phyloP scores from a whole-genome alignment of 2,888 invertebrate genomes.

The Gasteruption jaculator region DNA sequence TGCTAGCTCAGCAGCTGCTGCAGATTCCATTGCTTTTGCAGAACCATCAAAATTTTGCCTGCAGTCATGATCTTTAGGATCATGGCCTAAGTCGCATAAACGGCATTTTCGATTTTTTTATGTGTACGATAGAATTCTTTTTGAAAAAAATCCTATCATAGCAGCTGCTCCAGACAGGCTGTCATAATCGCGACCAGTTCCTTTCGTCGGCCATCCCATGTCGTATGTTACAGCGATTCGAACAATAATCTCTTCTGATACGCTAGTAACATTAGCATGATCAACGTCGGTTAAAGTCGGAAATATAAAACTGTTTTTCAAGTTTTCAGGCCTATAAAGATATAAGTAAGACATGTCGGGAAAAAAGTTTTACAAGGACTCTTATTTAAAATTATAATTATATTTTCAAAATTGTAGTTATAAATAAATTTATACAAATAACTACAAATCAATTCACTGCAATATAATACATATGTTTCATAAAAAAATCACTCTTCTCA shows the following conservation, averaged over 20 bases:
- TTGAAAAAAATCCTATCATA: slow-evolving; percentile 3
- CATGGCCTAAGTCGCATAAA: background rate
- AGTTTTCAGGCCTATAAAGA: slow-evolving; percentile 1
- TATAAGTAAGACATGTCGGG: slow-evolving; percentile 1
- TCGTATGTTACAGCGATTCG: background rate
- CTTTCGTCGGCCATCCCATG: slow-evolving; percentile 8
- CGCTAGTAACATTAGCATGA: background rate
- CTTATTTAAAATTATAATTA: too few species aligned
- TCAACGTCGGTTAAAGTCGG: background rate
- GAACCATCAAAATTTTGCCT: slow-evolving; percentile 20
- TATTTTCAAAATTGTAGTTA: too few species aligned
- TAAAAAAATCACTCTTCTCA: too few species aligned
- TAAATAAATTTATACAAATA: too few species aligned
- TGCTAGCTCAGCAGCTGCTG: slow-evolving; percentile 19
- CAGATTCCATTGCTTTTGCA: slow-evolving; percentile 24
- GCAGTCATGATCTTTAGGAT: slow-evolving; percentile 24
- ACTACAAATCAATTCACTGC: too few species aligned
- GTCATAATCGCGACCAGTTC: slow-evolving; percentile 10
- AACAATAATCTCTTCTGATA: background rate
- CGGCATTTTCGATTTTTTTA: background rate
- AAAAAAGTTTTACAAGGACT: too few species aligned
- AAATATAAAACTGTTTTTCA: slow-evolving; percentile 1
- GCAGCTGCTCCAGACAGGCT: slow-evolving; percentile 4
- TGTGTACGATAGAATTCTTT: slow-evolving; percentile 1
- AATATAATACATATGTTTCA: too few species aligned